Base-by-base conservation (phyloP, 2,113 vertebrate genomes). In the Scomber scombrus region DNA sequence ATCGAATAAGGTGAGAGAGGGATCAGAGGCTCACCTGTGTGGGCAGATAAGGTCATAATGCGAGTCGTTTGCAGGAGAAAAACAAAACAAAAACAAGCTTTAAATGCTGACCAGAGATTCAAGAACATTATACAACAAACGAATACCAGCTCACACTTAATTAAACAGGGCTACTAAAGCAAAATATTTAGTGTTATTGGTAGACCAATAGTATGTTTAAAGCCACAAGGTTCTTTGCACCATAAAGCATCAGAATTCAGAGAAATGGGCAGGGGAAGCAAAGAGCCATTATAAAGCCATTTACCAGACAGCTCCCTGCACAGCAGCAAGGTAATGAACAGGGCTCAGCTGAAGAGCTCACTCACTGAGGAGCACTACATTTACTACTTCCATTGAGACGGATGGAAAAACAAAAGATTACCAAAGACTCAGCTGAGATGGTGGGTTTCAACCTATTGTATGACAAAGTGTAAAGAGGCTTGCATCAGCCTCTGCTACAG, bases 211-310 rank as follows among this genome's bases (percentile, higher is more conserved):
- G 54, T 66, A 73, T 26, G 54, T 76, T 75, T 83, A 46, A n/a
- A 78, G 66, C 88, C 77, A 56, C 65, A 55, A 60, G 73, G 73
- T 60, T 85, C 61, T 81, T 52, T 76, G 71, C 67, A 66, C 43
- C 26, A 62, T 58, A 65, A 71, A 81, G 65, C 86, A 84, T 87
- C 74, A 78, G 75, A 90, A 85, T 84, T 86, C 70, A 85, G 73
- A 91, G 74, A 84, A 89, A 91, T 84, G 81, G 58, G 68, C 84
- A 81, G 40, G 54, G 67, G 81, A 85, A 86, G 82, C 85, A 89
- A 79, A 85, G 75, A 88, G 82, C 86, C 87, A 93, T 94, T 93
- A 92, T 89, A 91, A 92, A 92, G 78, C 85, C 82, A 93, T 93
- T 93, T 89, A 86, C 68, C 78, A 81, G 78, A 89, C 75, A 79